These are phyloP conservation scores for Eucera pruinosa DNA, from an alignment of 2,888 invertebrate species.

Conservation along the genomic window DNA sequence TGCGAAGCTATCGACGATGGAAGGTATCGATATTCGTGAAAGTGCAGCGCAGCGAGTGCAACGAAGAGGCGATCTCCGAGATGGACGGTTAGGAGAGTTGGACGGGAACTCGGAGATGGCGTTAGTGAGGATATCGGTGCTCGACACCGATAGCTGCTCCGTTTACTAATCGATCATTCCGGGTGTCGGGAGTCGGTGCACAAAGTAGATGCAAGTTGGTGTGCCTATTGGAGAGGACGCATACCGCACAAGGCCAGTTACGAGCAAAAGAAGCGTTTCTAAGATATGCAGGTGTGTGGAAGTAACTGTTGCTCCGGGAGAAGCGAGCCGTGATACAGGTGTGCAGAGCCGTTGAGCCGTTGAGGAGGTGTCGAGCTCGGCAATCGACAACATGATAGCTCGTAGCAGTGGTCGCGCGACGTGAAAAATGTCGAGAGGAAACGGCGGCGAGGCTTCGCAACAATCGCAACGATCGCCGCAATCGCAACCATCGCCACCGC, in stretches of 20 bases:
- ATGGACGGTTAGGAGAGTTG: too few relatives aligned
- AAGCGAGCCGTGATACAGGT: slow-evolving; percentile 58
- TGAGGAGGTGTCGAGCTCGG: too few relatives aligned
- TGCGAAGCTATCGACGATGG: too few relatives aligned
- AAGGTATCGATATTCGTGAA: too few relatives aligned
- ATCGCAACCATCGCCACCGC: too few relatives aligned
- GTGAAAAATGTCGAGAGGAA: slow-evolving; percentile 44
- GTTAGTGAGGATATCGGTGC: slow-evolving; percentile 49
- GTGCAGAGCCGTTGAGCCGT: too few relatives aligned
- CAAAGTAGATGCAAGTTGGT: slow-evolving; percentile 55
- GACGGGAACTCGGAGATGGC: slow-evolving; percentile 51
- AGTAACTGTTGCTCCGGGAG: slow-evolving; percentile 57
- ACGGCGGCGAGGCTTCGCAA: slow-evolving; percentile 19
- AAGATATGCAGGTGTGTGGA: slow-evolving; percentile 65
- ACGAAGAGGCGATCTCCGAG: neutral
- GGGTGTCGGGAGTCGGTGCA: slow-evolving; percentile 68
- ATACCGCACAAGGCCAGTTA: slow-evolving; percentile 49
- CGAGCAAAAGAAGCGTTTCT: slow-evolving; percentile 47
- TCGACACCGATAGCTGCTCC: slow-evolving; percentile 64
- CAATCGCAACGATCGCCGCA: too few relatives aligned
- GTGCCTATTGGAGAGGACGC: slow-evolving; percentile 61
- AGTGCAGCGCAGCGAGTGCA: too few relatives aligned
- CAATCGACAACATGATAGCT: slow-evolving; percentile 23
- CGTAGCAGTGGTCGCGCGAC: slow-evolving; percentile 30
- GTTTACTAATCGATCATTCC: slow-evolving; percentile 78